Evolutionary conservation across 2,797 vertebrate species (phyloP).

Genomic region (Epinephelus awoara): DNA sequence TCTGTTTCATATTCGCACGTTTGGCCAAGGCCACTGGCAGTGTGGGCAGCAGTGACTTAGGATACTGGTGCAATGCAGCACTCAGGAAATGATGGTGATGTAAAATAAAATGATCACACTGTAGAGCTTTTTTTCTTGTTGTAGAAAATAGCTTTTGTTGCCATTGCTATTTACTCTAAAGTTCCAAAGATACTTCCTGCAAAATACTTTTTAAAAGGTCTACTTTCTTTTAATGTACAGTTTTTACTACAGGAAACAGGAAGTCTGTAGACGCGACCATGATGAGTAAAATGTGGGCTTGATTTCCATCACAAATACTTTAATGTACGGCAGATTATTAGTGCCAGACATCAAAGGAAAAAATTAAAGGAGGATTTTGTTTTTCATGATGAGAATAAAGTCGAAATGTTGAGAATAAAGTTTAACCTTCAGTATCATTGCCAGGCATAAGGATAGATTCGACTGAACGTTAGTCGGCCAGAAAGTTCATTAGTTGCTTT

Average conservation of each 20-base stretch:
- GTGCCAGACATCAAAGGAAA: no score
- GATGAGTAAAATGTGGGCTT: background rate
- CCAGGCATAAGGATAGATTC: no score
- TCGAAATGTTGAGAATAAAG: no score
- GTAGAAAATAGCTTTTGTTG: background rate
- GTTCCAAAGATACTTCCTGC: background rate
- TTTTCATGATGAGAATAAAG: no score
- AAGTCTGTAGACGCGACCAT: background rate
- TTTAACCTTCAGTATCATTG: no score
- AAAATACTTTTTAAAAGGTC: background rate
- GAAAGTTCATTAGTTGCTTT: no score
- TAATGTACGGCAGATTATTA: no score
- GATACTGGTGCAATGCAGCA: background rate
- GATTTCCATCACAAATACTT: background rate
- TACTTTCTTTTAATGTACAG: background rate
- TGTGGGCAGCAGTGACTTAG: slow-evolving; percentile 30
- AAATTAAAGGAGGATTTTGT: no score
- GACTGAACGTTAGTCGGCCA: no score
- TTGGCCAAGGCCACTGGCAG: slow-evolving; percentile 67
- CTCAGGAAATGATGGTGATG: slow-evolving; percentile 14
- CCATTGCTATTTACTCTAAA: background rate
- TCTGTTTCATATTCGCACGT: slow-evolving; percentile 69
- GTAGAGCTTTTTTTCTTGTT: rapidly evolving
- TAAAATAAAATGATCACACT: slow-evolving; percentile 5
- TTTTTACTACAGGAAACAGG: background rate